Conservation (phyloP, 2,113 vertebrate genomes). For the Myotis yumanensis region DNA sequence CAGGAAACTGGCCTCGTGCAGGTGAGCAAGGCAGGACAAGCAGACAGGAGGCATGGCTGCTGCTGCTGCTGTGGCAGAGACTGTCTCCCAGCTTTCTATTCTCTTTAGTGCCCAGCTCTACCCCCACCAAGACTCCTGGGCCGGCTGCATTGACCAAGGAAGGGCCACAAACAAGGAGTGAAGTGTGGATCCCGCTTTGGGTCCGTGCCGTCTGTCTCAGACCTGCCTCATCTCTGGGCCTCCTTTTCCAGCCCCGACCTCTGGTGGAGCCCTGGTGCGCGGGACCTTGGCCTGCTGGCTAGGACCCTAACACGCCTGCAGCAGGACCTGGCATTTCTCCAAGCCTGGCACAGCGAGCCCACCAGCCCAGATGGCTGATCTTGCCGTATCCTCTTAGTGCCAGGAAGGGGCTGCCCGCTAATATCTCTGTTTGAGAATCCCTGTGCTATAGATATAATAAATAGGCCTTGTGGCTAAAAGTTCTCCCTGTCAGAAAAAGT, state of each 20-base stretch:
- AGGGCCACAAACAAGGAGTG: background rate
- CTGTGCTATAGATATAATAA: slow-evolving; percentile 40
- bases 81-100: slow-evolving; percentile 17
- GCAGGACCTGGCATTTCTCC: background rate
- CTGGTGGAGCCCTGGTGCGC: background rate
- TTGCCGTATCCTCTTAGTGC: background rate
- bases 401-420: background rate
- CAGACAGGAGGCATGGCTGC: background rate
- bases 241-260: background rate
- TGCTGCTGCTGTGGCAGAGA: background rate
- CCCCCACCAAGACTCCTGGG: background rate
- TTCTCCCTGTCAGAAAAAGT: background rate
- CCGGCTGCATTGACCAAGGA: background rate
- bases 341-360: background rate
- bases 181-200: background rate
- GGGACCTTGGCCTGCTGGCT: background rate
- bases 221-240: background rate
- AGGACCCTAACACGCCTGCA: background rate
- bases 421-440: background rate
- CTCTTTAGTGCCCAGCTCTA: slow-evolving; percentile 5
- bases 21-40: slow-evolving; percentile 27
- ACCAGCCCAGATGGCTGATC: background rate
- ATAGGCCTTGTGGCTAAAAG: background rate
- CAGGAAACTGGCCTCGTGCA: background rate
- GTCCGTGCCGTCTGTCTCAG: background rate